These are phyloP conservation scores for Acanthosepion lycidas DNA, from an alignment of 2,888 invertebrate species.

Conservation along the genomic window DNA sequence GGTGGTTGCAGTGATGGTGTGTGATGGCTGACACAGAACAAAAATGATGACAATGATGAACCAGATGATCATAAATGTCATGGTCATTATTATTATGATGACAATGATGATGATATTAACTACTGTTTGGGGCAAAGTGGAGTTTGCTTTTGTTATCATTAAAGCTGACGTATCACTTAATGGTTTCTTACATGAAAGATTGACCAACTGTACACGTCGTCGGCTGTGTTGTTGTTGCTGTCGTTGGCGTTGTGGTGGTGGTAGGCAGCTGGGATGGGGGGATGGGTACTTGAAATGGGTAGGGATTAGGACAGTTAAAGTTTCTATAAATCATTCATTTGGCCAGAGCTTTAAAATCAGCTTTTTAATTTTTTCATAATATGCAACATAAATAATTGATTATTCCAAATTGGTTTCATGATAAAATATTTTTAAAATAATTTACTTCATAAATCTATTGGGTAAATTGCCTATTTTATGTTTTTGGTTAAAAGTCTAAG, in stretches of 20 bases:
- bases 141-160: conserved; percentile 47
- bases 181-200: conserved; percentile 47
- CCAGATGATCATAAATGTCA: conserved; percentile 17
- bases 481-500: background rate
- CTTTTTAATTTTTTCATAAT: background rate
- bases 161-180: conserved; percentile 46
- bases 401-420: background rate
- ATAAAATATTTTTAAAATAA: background rate
- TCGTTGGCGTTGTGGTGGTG: conserved; percentile 42
- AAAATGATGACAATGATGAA: conserved; percentile 25
- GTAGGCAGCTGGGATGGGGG: conserved; percentile 36
- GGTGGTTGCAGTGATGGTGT: background rate
- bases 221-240: conserved; percentile 38
- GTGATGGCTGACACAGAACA: conserved; percentile 4
- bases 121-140: conserved; percentile 43
- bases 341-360: conserved; percentile 20
- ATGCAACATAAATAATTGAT: background rate
- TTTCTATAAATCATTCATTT: conserved; percentile 1
- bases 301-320: background rate
- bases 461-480: background rate
- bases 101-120: conserved; percentile 15
- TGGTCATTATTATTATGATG: background rate
- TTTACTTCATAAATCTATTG: background rate
- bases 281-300: background rate
- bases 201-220: conserved; percentile 45